These are phyloP conservation scores for Tapirus indicus DNA, from an alignment of 2,797 vertebrate species.

Conservation along the genomic window DNA sequence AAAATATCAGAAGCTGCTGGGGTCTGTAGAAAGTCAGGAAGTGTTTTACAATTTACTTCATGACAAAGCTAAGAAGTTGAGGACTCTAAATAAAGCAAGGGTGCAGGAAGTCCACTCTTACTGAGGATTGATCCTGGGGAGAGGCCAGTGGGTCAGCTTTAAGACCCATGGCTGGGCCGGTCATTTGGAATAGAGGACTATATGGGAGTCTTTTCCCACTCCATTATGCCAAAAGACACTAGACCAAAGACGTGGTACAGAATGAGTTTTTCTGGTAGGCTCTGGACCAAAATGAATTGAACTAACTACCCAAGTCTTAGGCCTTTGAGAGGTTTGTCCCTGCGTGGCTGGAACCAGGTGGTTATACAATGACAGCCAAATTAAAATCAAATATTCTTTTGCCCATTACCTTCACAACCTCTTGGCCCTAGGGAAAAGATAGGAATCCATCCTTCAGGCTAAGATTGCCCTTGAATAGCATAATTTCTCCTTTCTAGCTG, in stretches of 20 bases:
- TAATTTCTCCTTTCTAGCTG: not conserved
- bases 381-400: not conserved
- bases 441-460: not conserved
- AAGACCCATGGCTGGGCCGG: not conserved
- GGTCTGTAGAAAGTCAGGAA: not conserved
- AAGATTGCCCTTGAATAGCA: not conserved
- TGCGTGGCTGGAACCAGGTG: not conserved
- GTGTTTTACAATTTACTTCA: not conserved
- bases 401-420: not conserved
- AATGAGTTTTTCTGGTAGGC: not conserved
- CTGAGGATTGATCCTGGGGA: not conserved
- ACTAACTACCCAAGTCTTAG: not conserved
- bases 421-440: not conserved
- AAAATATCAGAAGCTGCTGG: not conserved
- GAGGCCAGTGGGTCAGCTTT: not conserved
- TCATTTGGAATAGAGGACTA: not conserved
- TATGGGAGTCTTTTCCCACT: not conserved
- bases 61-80: not conserved
- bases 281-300: not conserved
- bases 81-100: not conserved
- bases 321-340: not conserved
- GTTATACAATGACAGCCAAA: not conserved
- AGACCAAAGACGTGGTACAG: not conserved
- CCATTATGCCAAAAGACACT: not conserved
- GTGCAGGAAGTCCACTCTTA: not conserved